Evolutionary conservation across 2,113 vertebrate species (phyloP).

Genomic region (Salvelinus namaycush): DNA sequence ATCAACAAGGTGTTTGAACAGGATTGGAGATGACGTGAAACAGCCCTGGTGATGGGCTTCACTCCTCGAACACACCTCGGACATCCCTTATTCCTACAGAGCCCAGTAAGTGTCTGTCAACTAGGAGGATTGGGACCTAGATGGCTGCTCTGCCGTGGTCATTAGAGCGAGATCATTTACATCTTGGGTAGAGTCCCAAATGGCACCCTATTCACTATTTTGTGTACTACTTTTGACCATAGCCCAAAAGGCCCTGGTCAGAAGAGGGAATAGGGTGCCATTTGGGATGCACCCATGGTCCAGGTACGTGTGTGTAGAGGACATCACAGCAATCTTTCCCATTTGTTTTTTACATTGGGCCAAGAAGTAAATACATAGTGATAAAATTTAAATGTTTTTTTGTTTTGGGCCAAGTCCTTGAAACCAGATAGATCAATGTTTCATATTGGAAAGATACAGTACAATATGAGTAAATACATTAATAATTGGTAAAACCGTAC

Average conservation of each 20-base stretch:
- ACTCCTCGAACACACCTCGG: constrained; percentile 9
- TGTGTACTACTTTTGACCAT: background rate
- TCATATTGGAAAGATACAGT: background rate
- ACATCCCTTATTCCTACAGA: constrained; percentile 20
- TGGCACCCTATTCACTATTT: background rate
- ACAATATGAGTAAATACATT: constrained; percentile 5
- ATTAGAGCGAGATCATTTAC: constrained; percentile 50
- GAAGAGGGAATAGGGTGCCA: too few relatives aligned
- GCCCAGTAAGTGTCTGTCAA: constrained; percentile 53
- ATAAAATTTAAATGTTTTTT: too few relatives aligned
- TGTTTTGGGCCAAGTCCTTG: background rate
- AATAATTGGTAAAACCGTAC: constrained; percentile 27
- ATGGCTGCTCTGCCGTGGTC: constrained; percentile 27
- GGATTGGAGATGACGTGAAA: constrained; percentile 22
- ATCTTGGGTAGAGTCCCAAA: background rate
- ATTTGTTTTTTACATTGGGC: background rate
- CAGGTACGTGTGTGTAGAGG: too few relatives aligned
- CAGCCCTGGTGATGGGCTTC: constrained; percentile 28
- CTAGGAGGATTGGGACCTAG: constrained; percentile 12
- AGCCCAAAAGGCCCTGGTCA: too few relatives aligned
- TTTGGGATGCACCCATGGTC: too few relatives aligned
- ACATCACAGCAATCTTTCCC: background rate
- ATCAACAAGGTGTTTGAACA: constrained; percentile 42
- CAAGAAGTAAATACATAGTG: too few relatives aligned
- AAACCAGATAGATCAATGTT: background rate